A percentile compares a stretch with the other conserved stretches of the same genome.
phyloP scores from a whole-genome alignment of 2,888 invertebrate genomes.

The Hylaea fasciaria region DNA sequence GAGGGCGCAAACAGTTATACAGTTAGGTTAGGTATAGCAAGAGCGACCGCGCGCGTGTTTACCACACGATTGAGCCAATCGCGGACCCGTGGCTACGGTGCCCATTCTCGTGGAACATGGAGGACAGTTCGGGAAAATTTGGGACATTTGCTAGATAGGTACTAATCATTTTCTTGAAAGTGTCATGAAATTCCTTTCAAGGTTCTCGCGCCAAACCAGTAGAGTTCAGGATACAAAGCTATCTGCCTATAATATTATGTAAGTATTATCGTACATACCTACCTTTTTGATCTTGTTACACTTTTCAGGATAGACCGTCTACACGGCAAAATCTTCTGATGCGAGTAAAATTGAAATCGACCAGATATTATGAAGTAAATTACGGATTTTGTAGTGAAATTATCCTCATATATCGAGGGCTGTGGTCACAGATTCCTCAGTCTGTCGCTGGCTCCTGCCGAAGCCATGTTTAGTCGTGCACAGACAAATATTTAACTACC shows the following conservation, averaged over 20 bases:
- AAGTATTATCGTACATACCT: no score
- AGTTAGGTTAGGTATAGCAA: conserved; percentile 27
- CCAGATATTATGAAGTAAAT: no score
- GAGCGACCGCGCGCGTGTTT: conserved; percentile 72
- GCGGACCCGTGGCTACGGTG: conserved; percentile 38
- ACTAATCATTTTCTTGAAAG: no score
- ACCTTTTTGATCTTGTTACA: no score
- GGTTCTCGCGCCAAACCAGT: no score
- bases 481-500: conserved; percentile 42
- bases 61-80: conserved; percentile 72
- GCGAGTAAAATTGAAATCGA: no score
- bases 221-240: no score
- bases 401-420: conserved; percentile 9
- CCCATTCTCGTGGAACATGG: conserved; percentile 19
- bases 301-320: no score
- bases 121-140: conserved; percentile 11
- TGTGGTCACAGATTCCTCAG: conserved; percentile 33
- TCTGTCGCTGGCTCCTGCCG: conserved; percentile 20
- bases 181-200: no score
- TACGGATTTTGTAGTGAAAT: no score
- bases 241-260: no score
- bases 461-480: conserved; percentile 31
- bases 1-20: conserved; percentile 18
- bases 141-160: not conserved
- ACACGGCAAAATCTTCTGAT: no score